phyloP scores from a whole-genome alignment of 64 coral and sea anemone species.

The Montipora cactus region DNA sequence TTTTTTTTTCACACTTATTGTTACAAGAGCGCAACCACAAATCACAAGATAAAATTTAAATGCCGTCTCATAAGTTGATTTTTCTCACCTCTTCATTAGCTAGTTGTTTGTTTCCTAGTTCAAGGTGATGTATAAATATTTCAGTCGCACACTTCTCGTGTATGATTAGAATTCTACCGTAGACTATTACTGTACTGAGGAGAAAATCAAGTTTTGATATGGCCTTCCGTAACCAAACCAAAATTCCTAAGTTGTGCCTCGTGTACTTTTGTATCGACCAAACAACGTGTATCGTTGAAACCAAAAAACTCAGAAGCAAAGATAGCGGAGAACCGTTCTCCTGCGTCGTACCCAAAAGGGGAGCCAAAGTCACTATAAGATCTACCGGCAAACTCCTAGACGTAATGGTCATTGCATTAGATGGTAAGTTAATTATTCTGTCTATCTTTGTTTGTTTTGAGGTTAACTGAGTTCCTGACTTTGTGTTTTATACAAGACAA shows the following conservation, averaged over 20 bases:
- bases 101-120: slow-evolving; percentile 11
- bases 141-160: no score
- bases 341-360: no score
- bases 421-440: background rate
- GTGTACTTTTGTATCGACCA: background rate
- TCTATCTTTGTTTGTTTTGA: background rate
- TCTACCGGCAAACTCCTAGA: no score
- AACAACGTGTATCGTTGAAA: background rate
- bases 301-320: background rate
- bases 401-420: no score
- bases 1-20: background rate
- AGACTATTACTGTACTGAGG: background rate
- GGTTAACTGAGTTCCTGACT: background rate
- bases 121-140: background rate
- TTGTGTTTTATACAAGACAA: background rate
- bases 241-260: slow-evolving; percentile 20
- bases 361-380: no score
- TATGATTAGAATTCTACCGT: no score
- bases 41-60: background rate
- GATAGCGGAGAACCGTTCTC: background rate
- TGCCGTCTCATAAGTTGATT: background rate
- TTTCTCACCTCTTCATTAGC: background rate
- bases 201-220: background rate
- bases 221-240: background rate
- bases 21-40: background rate